Base-by-base conservation (phyloP, 2,888 invertebrate species). In the Peribatodes rhomboidaria region DNA sequence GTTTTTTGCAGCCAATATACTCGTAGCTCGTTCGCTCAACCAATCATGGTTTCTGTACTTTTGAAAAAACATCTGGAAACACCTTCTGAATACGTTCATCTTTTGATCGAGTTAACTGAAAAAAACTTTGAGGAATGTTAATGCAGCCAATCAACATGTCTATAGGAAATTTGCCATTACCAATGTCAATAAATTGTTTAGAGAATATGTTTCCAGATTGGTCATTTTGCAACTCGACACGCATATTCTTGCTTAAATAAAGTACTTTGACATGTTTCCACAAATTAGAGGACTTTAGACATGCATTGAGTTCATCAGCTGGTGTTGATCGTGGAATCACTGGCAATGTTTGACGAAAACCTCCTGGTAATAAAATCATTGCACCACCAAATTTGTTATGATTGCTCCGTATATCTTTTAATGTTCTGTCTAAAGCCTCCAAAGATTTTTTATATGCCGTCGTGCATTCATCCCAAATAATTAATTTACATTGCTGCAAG, bases 381-480 rank as follows among this genome's bases (percentile, higher is more conserved):
- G 55, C 58, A 58, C 68, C 65, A 61, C 63, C 63, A 56, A 71
- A 60, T 10, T 44, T 13, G 33, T 61, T 62, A 6, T 53, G 33
- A 61, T 60, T 61, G 37, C 49, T 31, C 27, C 47, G 56, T 22
- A 68, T 18, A 62, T 65, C 57, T 35, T 61, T 55, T 18, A 69
- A 27, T n/a, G 59, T 53, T n/a, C 44, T 20, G 54, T 67, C 41
- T 13, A 70, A 47, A 39, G 66, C 68, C 47, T 66, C 66, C 27
- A 70, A 31, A 33, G 52, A 55, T 56, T 42, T 67, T 44, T 57
- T 71, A 60, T 71, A 68, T 46, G 71, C 69, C 71, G 70, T 73
- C 55, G 72, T 73, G 71, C 73, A 71, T 58, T 74, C 72, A 68
- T 73, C 72, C 72, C 72, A 72, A 67, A 72, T 63, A 52, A 71